A percentile compares a stretch with the other conserved stretches of the same genome.
phyloP scores from a whole-genome alignment of 1,140 invertebrate species.

The Scylla paramamosain region DNA sequence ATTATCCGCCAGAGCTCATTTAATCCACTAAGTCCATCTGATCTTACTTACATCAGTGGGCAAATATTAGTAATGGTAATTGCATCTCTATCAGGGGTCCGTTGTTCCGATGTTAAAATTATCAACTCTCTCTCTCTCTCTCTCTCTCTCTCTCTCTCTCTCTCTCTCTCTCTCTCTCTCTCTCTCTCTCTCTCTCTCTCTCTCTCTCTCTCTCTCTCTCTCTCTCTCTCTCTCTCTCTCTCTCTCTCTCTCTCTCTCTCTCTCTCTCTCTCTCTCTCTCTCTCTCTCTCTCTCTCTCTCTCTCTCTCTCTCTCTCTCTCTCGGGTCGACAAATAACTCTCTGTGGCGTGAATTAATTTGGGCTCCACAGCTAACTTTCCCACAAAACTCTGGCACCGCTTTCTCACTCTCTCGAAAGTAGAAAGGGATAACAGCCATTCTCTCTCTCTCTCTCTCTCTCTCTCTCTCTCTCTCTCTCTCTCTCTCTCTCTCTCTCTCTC shows the following conservation, averaged over 20 bases:
- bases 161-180: background rate
- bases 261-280: too few relatives aligned
- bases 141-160: background rate
- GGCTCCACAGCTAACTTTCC: background rate
- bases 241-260: background rate
- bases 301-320: constrained; percentile 21
- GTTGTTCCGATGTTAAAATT: background rate
- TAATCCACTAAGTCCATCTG: too few relatives aligned
- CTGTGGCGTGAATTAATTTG: background rate
- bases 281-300: background rate
- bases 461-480: constrained; percentile 1
- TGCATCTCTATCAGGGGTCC: too few relatives aligned
- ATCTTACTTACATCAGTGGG: too few relatives aligned
- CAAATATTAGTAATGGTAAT: too few relatives aligned
- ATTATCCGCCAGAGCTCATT: too few relatives aligned
- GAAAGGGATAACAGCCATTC: background rate
- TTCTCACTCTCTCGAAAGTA: constrained; percentile 11
- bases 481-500: background rate
- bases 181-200: background rate
- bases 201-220: background rate
- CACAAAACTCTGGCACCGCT: constrained; percentile 9
- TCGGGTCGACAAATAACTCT: constrained; percentile 1
- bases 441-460: constrained; percentile 11
- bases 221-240: background rate
- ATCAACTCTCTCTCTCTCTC: background rate